Evolutionary conservation across 2,797 vertebrate genomes (phyloP).

Genomic region (Synaphobranchus kaupii): DNA sequence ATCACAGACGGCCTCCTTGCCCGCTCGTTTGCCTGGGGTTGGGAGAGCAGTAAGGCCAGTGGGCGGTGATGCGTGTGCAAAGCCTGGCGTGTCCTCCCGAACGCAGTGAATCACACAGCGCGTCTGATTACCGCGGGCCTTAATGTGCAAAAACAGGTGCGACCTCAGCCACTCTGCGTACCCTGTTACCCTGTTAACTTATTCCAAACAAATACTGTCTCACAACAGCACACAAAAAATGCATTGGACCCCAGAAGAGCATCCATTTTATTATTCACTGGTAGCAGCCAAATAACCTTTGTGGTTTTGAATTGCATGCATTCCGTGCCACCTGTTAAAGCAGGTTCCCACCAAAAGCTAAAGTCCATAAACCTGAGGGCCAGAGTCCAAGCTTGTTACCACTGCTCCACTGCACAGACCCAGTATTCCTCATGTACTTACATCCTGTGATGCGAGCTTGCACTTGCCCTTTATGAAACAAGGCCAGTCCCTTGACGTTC

Average conservation of each 20-base stretch:
- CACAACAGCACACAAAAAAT: neutral
- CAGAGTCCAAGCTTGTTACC: neutral
- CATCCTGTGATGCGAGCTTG: neutral
- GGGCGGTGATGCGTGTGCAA: neutral
- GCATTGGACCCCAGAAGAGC: neutral
- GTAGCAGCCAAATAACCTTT: neutral
- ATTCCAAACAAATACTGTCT: neutral
- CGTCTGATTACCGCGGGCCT: neutral
- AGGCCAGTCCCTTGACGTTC: neutral
- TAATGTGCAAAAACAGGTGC: neutral
- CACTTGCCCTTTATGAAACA: neutral
- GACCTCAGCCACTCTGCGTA: neutral
- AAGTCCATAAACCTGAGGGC: neutral
- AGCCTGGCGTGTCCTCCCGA: neutral
- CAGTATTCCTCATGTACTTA: neutral
- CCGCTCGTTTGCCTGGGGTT: neutral
- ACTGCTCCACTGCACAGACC: neutral
- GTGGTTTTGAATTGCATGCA: neutral
- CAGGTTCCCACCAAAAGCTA: neutral
- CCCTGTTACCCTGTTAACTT: neutral
- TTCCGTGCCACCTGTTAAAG: neutral
- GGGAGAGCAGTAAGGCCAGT: neutral
- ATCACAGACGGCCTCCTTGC: neutral
- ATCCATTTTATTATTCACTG: neutral
- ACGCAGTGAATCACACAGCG: neutral